phyloP scores from a whole-genome alignment of 92 coral and sea anemone genomes.

The Palythoa grandis region DNA sequence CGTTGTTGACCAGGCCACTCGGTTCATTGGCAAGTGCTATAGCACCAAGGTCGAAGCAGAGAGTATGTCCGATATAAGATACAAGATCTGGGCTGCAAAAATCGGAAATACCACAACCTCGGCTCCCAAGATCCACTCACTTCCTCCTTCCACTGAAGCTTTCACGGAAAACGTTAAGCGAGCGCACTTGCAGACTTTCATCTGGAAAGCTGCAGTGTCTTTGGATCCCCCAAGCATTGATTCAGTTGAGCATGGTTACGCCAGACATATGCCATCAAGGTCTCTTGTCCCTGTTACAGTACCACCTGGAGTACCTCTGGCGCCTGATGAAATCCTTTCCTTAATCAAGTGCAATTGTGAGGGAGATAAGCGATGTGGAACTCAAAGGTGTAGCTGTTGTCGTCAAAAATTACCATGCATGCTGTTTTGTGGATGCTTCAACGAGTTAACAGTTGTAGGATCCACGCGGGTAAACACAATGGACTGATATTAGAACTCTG shows the following conservation, averaged over 20 bases:
- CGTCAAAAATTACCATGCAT: conserved; percentile 60
- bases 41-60: conserved; percentile 48
- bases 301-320: conserved; percentile 56
- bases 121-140: conserved; percentile 34
- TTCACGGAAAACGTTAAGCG: conserved; percentile 26
- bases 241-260: conserved; percentile 66
- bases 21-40: conserved; percentile 61
- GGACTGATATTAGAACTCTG: background rate
- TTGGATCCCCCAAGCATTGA: conserved; percentile 65
- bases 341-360: conserved; percentile 65
- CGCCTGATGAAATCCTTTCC: conserved; percentile 58
- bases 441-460: conserved; percentile 47
- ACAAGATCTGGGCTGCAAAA: conserved; percentile 61
- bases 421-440: conserved; percentile 64
- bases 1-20: conserved; percentile 60
- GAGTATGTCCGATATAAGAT: conserved; percentile 59
- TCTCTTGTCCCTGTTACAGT: conserved; percentile 59
- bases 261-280: conserved; percentile 57
- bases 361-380: conserved; percentile 48
- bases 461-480: conserved; percentile 35
- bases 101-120: conserved; percentile 40
- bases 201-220: conserved; percentile 68
- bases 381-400: conserved; percentile 57
- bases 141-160: conserved; percentile 39
- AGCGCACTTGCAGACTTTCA: conserved; percentile 52